These are phyloP conservation scores for Macropis europaea DNA, from an alignment of 2,888 invertebrate genomes.

Conservation along the genomic window DNA sequence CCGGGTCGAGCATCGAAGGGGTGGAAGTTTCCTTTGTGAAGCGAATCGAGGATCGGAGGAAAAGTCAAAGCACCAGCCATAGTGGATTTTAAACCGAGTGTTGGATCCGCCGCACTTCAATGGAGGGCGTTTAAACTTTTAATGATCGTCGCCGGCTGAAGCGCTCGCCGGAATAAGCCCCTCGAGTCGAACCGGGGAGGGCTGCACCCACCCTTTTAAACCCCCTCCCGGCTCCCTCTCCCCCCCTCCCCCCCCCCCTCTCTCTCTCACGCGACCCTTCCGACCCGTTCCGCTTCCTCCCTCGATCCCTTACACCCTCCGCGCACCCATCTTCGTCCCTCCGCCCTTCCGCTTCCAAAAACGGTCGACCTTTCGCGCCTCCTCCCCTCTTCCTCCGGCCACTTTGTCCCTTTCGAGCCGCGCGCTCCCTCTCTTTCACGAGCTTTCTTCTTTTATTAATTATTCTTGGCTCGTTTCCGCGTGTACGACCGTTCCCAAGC, in stretches of 20 bases:
- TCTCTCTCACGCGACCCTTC: neutral
- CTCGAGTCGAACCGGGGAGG: constrained; percentile 53
- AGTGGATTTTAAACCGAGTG: constrained; percentile 71
- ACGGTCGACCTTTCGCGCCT: neutral
- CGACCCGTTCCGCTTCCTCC: neutral
- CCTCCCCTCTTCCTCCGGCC: neutral
- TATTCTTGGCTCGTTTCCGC: constrained; percentile 29
- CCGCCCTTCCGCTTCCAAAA: constrained; percentile 20
- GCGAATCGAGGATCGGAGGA: constrained; percentile 26
- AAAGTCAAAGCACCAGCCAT: constrained; percentile 60
- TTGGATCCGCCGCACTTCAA: constrained; percentile 72
- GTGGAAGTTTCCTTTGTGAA: constrained; percentile 53
- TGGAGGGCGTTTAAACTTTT: constrained; percentile 76
- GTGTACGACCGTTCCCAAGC: neutral
- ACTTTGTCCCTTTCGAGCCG: neutral
- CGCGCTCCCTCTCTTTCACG: neutral
- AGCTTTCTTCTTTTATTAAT: constrained; percentile 25
- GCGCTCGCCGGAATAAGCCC: constrained; percentile 70
- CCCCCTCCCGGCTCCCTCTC: neutral
- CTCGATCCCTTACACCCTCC: neutral
- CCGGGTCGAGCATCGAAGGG: constrained; percentile 29
- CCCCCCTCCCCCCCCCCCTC: neutral
- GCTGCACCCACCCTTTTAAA: neutral
- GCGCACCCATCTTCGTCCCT: neutral
- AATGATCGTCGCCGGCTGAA: constrained; percentile 74